phyloP scores from a whole-genome alignment of 2,113 vertebrate species.

The Pholis gunnellus region DNA sequence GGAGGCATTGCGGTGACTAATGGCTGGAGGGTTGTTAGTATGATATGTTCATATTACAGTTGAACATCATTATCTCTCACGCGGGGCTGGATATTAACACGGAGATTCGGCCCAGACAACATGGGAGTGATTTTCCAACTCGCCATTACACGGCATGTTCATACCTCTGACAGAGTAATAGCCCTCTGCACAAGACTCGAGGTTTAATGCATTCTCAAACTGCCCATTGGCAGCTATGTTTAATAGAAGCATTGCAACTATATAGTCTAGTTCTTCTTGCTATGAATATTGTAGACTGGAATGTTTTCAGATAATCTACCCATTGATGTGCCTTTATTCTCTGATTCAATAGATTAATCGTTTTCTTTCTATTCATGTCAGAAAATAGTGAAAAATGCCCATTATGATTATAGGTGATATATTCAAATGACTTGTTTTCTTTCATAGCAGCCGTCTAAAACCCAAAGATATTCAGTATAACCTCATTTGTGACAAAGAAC shows the following conservation, averaged over 20 bases:
- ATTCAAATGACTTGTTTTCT: not conserved
- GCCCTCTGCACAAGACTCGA: slow-evolving; percentile 15
- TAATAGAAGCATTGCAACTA: slow-evolving; percentile 2
- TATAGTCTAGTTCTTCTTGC: not conserved
- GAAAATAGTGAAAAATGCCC: not conserved
- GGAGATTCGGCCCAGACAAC: slow-evolving; percentile 54
- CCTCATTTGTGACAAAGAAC: not conserved
- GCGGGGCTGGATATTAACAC: slow-evolving; percentile 62
- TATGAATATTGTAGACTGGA: not conserved
- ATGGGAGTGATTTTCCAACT: slow-evolving; percentile 50
- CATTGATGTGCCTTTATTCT: not conserved
- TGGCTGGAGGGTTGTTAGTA: slow-evolving; percentile 69
- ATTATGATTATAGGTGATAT: too few species aligned
- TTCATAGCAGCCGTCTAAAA: not conserved
- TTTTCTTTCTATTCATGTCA: not conserved
- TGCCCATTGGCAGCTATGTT: not conserved
- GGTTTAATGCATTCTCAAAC: slow-evolving; percentile 25
- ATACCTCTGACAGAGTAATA: slow-evolving; percentile 46
- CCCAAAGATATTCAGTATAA: not conserved
- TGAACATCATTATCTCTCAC: slow-evolving; percentile 70
- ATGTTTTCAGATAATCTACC: not conserved
- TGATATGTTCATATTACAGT: slow-evolving; percentile 74
- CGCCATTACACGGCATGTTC: slow-evolving; percentile 45
- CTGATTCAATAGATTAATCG: not conserved
- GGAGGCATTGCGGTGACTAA: slow-evolving; percentile 65